A percentile compares a stretch with the other conserved stretches of the same genome.
Conservation (phyloP, 2,797 vertebrate species). For the Pseudochaenichthys georgianus region DNA sequence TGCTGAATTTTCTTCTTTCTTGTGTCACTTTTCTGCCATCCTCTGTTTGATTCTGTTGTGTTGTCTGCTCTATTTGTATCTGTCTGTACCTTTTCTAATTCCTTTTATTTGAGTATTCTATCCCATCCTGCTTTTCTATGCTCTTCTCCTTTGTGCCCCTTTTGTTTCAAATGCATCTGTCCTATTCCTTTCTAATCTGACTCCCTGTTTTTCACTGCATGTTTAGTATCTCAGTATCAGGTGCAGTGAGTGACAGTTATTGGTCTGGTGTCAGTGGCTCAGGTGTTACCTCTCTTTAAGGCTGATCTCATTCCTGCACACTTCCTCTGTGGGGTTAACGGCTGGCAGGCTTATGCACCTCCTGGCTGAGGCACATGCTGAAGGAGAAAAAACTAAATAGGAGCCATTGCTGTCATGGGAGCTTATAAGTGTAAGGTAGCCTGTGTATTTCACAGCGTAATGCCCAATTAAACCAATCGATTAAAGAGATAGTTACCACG, state of each 20-base stretch:
- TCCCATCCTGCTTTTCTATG: conserved; percentile 8
- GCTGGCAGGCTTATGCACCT: conserved; percentile 68
- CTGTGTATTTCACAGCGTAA: conserved; percentile 43
- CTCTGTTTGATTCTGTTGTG: conserved; percentile 5
- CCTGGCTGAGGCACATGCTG: conserved; percentile 60
- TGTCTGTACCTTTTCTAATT: conserved; percentile 7
- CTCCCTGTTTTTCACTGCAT: conserved; percentile 64
- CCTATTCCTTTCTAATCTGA: conserved; percentile 40
- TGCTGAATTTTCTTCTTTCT: conserved; percentile 14
- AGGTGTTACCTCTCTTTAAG: conserved; percentile 76
- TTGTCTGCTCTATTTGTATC: conserved; percentile 35
- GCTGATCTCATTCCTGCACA: conserved; percentile 83
- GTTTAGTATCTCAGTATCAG: conserved; percentile 73
- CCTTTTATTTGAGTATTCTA: conserved; percentile 12
- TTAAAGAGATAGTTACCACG: conserved; percentile 16
- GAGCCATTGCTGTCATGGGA: conserved; percentile 52
- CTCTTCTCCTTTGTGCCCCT: conserved; percentile 10
- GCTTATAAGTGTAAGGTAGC: conserved; percentile 44
- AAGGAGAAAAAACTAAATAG: conserved; percentile 52
- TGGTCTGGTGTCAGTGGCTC: conserved; percentile 77
- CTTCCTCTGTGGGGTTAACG: conserved; percentile 82
- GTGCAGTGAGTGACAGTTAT: conserved; percentile 83
- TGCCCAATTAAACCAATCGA: conserved; percentile 38
- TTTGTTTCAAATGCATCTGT: conserved; percentile 1
- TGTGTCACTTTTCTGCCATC: conserved; percentile 23